These are phyloP conservation scores for Ophioderma brevispina DNA, from an alignment of 35 echinoderm and acorn worm genomes.

Conservation along the genomic window DNA sequence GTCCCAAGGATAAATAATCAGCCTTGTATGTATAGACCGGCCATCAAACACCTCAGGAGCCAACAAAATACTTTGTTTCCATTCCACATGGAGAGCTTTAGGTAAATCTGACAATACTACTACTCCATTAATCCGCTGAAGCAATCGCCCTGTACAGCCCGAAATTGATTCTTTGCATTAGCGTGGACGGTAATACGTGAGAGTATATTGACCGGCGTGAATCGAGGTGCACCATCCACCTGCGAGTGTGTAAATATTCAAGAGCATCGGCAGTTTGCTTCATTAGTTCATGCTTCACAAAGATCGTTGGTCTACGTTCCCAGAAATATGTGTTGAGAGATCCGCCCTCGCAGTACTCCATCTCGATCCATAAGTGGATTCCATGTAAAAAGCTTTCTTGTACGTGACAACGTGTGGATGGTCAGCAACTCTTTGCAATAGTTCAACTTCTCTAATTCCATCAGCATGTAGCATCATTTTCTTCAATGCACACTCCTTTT, in stretches of 20 bases:
- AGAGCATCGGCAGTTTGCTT: background rate
- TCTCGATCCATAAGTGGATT: background rate
- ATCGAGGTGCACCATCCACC: background rate
- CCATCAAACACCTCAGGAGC: background rate
- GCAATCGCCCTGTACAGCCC: background rate
- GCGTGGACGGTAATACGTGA: background rate
- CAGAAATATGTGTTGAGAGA: background rate
- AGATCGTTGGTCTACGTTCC: background rate
- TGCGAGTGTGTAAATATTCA: background rate
- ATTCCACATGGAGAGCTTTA: background rate
- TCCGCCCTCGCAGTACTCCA: background rate
- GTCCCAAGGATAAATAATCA: background rate
- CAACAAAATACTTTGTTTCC: background rate
- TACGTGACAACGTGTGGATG: too few species aligned
- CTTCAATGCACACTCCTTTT: too few species aligned
- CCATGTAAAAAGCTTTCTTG: background rate
- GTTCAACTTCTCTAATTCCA: too few species aligned
- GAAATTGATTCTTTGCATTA: background rate
- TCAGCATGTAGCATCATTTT: too few species aligned
- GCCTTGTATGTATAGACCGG: background rate
- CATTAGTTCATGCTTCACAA: background rate
- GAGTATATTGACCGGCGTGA: background rate
- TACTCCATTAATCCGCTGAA: background rate
- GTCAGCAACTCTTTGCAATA: too few species aligned
- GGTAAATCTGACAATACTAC: too few species aligned